Evolutionary conservation across 2,113 vertebrate species (phyloP).

Genomic region (Pedionomus torquatus): DNA sequence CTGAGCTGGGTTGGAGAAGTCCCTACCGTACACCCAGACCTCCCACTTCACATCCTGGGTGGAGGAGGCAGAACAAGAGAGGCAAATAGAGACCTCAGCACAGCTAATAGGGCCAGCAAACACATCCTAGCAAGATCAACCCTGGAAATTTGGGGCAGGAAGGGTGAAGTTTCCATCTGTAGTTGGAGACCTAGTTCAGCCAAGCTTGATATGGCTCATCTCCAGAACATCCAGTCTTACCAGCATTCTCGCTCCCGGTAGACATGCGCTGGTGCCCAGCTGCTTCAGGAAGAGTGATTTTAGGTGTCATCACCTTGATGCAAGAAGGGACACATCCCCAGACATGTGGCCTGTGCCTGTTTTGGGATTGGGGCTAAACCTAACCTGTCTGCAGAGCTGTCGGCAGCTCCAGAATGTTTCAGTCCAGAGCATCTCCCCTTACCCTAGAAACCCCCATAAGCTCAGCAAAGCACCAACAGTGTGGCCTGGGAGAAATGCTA

Average conservation of each 20-base stretch:
- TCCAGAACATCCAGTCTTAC: background rate
- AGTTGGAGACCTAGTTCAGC: background rate
- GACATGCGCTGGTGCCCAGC: background rate
- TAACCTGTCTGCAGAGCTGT: background rate
- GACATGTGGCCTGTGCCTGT: background rate
- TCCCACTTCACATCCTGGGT: accelerated
- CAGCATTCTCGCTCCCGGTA: background rate
- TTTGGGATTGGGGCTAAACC: background rate
- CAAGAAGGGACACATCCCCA: background rate
- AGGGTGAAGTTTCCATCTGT: background rate
- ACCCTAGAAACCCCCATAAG: background rate
- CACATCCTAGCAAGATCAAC: background rate
- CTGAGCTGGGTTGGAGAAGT: background rate
- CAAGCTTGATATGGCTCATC: accelerated
- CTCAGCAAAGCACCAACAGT: background rate
- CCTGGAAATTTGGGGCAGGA: background rate
- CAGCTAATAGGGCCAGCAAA: background rate
- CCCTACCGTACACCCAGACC: background rate
- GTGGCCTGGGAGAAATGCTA: background rate
- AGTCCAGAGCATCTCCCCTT: background rate
- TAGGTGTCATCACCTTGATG: background rate
- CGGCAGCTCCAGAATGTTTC: background rate
- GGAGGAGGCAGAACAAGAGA: background rate
- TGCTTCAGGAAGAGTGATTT: background rate
- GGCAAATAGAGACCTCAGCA: background rate